phyloP scores from a whole-genome alignment of 1,140 invertebrate species.

The Pteromalus puparum region DNA sequence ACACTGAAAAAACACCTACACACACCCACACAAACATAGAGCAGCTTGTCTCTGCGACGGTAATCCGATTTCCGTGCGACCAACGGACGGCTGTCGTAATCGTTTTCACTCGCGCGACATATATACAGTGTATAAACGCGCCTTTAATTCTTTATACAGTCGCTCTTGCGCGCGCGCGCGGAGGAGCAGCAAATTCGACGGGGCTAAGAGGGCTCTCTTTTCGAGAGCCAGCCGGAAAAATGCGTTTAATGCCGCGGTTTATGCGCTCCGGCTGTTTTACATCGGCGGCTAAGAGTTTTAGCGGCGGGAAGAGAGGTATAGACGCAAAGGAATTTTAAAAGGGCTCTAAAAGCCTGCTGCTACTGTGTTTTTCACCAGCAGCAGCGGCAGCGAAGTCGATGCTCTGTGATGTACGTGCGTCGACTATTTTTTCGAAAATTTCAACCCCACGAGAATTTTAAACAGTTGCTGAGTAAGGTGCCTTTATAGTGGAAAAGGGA shows the following conservation, averaged over 20 bases:
- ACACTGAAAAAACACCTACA: not conserved
- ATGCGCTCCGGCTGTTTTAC: constrained; percentile 22
- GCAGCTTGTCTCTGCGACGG: not conserved
- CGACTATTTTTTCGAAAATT: not conserved
- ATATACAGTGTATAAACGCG: not conserved
- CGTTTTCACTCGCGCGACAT: constrained; percentile 6
- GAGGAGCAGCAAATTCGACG: not conserved
- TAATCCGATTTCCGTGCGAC: constrained; percentile 41
- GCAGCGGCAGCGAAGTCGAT: not conserved
- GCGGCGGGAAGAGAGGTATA: not conserved
- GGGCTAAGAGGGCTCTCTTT: not conserved
- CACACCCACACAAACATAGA: not conserved
- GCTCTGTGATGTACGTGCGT: not conserved
- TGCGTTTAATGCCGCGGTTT: constrained; percentile 13
- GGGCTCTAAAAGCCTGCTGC: constrained; percentile 10
- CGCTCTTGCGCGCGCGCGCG: not conserved
- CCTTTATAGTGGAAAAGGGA: not conserved
- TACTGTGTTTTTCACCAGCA: not conserved
- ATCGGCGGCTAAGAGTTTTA: not conserved
- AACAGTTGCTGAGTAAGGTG: not conserved
- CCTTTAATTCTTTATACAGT: not conserved
- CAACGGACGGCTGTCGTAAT: constrained; percentile 22
- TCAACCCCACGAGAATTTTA: not conserved
- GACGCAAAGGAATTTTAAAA: constrained; percentile 40
- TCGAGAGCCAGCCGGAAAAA: not conserved